These are phyloP conservation scores for Lochmaea crataegi DNA, from an alignment of 2,888 invertebrate genomes.

Conservation along the genomic window DNA sequence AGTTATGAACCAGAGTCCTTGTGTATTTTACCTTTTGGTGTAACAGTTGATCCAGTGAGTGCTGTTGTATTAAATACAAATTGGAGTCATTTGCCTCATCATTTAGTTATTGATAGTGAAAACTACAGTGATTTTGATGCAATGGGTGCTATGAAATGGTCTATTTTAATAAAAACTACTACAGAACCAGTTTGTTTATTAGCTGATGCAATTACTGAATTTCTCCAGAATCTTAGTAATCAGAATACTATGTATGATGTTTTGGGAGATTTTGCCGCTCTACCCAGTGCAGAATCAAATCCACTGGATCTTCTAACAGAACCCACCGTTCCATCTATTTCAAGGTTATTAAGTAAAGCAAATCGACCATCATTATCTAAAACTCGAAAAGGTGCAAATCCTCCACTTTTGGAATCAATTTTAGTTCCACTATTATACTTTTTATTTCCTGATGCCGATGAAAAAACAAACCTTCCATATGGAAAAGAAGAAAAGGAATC, in stretches of 20 bases:
- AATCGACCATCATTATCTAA: constrained; percentile 64
- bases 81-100: constrained; percentile 89
- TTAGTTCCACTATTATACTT: constrained; percentile 83
- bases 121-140: constrained; percentile 91
- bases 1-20: constrained; percentile 68
- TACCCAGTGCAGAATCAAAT: constrained; percentile 59
- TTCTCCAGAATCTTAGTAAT: constrained; percentile 71
- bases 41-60: constrained; percentile 83
- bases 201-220: constrained; percentile 79
- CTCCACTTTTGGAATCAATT: constrained; percentile 82
- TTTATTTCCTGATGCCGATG: constrained; percentile 89
- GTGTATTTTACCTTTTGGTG: constrained; percentile 84
- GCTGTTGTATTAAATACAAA: constrained; percentile 82
- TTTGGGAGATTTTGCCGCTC: constrained; percentile 67
- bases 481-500: constrained; percentile 63
- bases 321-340: constrained; percentile 76
- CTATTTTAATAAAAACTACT: constrained; percentile 73
- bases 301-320: constrained; percentile 81
- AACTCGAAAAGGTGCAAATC: constrained; percentile 67
- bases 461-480: constrained; percentile 70
- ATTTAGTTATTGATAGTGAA: constrained; percentile 88
- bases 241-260: constrained; percentile 67
- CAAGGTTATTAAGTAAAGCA: constrained; percentile 66
- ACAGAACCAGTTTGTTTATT: constrained; percentile 81
- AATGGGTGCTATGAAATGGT: constrained; percentile 83